Conservation (phyloP, 2,113 vertebrate species). For the Seriola aureovittata region DNA sequence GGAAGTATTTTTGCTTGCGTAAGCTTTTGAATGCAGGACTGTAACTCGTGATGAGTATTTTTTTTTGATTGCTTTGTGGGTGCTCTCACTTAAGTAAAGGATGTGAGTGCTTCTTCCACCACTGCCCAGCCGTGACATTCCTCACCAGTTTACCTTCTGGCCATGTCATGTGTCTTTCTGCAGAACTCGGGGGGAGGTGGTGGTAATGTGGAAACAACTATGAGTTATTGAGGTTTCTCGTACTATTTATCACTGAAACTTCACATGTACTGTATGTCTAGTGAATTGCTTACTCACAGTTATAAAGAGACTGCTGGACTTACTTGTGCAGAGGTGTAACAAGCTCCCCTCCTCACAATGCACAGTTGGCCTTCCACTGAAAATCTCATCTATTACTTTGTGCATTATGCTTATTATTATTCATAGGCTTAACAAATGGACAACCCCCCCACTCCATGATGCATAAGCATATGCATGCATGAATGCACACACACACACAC, state of each 20-base stretch:
- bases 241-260: neutral
- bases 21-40: neutral
- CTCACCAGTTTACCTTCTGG: constrained; percentile 31
- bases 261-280: neutral
- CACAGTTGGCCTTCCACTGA: constrained; percentile 28
- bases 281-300: neutral
- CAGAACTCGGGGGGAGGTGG: neutral
- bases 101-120: neutral
- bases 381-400: constrained; percentile 41
- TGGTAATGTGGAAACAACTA: neutral
- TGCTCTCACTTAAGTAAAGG: neutral
- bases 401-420: constrained; percentile 47
- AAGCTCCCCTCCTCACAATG: constrained; percentile 14
- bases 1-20: neutral
- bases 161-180: constrained; percentile 41
- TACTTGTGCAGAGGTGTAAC: neutral
- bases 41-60: neutral
- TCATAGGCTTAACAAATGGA: constrained; percentile 51
- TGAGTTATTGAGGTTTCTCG: neutral
- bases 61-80: neutral
- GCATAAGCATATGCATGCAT: constrained; percentile 1
- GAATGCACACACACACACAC: neutral
- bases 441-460: neutral
- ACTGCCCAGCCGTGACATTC: constrained; percentile 39
- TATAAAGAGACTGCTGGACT: neutral